Conservation (phyloP, 1,140 invertebrate species). For the Acromyrmex charruanus region DNA sequence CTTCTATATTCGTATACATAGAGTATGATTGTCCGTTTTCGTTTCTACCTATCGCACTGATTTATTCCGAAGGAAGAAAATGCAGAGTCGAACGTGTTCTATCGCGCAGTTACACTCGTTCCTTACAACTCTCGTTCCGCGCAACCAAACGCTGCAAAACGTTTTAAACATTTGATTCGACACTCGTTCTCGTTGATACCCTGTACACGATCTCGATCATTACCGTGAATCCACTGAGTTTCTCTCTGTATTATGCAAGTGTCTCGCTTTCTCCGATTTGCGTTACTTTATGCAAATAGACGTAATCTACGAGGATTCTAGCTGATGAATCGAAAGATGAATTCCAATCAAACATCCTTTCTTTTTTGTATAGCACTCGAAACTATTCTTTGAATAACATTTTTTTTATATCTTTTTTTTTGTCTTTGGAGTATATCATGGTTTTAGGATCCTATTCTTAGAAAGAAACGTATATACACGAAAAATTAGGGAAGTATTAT, state of each 20-base stretch:
- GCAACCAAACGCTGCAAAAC: conserved; percentile 44
- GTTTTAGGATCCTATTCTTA: background rate
- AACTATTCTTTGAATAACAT: background rate
- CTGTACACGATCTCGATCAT: conserved; percentile 6
- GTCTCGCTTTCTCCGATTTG: conserved; percentile 33
- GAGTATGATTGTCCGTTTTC: conserved; percentile 45
- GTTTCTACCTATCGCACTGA: conserved; percentile 68
- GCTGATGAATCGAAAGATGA: background rate
- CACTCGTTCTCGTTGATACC: background rate
- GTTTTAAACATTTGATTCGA: conserved; percentile 3
- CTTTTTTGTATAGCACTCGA: background rate
- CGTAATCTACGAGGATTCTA: background rate
- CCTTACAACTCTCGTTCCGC: conserved; percentile 14
- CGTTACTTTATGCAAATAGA: conserved; percentile 25
- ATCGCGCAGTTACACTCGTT: conserved; percentile 14
- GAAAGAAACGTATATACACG: too few relatives aligned
- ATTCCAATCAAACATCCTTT: background rate
- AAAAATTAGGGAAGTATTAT: too few relatives aligned
- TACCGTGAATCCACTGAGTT: conserved; percentile 15
- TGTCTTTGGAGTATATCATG: background rate
- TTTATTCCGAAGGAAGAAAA: conserved; percentile 55
- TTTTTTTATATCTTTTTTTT: background rate
- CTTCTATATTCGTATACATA: conserved; percentile 52
- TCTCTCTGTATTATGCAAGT: conserved; percentile 40
- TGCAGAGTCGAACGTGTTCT: conserved; percentile 35